Base-by-base conservation (phyloP, 2,888 invertebrate species). In the Pyrgus malvae region DNA sequence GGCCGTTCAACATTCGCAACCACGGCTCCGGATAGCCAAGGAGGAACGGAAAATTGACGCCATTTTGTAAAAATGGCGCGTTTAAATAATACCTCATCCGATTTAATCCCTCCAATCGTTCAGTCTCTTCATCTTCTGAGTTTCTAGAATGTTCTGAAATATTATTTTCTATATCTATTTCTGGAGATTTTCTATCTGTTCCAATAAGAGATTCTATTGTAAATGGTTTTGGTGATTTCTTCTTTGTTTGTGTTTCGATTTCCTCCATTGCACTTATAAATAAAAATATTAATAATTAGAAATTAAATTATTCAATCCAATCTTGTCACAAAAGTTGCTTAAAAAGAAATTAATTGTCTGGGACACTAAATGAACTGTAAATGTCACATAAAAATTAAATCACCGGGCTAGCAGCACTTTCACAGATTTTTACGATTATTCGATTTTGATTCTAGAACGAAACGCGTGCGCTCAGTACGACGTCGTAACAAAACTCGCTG, bases 191-290 rank as follows among this genome's bases (percentile, higher is more conserved):
- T 61, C 89, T 69, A 8, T 82, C 78, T 1, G 38, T 29, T 0
- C 91, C 91, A 16, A 93, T 93, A 19, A 93, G 68, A 1, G 93
- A 93, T 74, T 93, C 93, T 40, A 93, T 93, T 0, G 93, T 92
- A 73, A 93, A 93, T 1, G 93, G 92, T 64, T 91, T 92, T 2
- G 93, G 93, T 46, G 88, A 85, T 66, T 78, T 87, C 55, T 84
- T 84, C 57, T 80, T 76, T 0, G 79, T 80, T 63, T 80, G 78
- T 0, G 81, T 82, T 58, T 81, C 81, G 1, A 83, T 66, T 68
- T 86, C 80, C 58, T 88, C 85, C 89, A 78, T 78, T 65, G 67
- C 71, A 61, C 59, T 58, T 46, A 55, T 41, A 41, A 56, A 33
- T 38, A 41, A 55, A 49, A 48, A 57, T n/a, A n/a, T n/a, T n/a